These are phyloP conservation scores for Albula glossodonta DNA, from an alignment of 2,113 vertebrate species.

Conservation along the genomic window DNA sequence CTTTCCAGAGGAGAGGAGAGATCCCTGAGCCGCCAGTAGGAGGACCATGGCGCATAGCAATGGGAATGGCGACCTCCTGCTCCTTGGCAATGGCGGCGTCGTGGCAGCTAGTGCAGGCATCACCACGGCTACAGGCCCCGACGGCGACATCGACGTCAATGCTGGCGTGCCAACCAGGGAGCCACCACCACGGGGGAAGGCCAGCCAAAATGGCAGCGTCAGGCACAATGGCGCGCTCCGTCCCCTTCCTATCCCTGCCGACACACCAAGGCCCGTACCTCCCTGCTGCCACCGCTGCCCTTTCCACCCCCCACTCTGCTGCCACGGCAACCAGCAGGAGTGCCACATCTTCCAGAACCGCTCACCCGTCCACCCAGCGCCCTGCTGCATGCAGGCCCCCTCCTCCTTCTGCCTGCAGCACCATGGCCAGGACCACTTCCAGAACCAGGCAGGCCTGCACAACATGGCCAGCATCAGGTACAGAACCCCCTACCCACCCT, in stretches of 20 bases:
- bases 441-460: constrained; percentile 77
- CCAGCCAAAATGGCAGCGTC: constrained; percentile 71
- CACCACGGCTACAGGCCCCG: constrained; percentile 33
- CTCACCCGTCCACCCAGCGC: constrained; percentile 65
- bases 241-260: constrained; percentile 67
- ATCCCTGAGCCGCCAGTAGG: constrained; percentile 31
- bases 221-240: constrained; percentile 70
- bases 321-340: constrained; percentile 75
- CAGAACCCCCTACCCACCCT: constrained; percentile 34
- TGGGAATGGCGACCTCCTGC: constrained; percentile 53
- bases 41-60: constrained; percentile 72
- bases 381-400: constrained; percentile 77
- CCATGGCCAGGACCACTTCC: constrained; percentile 87
- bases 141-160: constrained; percentile 52
- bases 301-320: constrained; percentile 74
- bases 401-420: constrained; percentile 79
- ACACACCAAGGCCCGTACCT: constrained; percentile 69
- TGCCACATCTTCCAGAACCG: constrained; percentile 76
- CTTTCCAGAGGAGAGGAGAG: constrained; percentile 33
- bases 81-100: constrained; percentile 71
- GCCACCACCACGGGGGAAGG: constrained; percentile 55
- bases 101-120: constrained; percentile 47
- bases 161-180: constrained; percentile 57
- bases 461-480: constrained; percentile 79
- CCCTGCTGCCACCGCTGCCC: constrained; percentile 77